Evolutionary conservation across 2,113 vertebrate genomes (phyloP).

Genomic region (Taurulus bubalis): DNA sequence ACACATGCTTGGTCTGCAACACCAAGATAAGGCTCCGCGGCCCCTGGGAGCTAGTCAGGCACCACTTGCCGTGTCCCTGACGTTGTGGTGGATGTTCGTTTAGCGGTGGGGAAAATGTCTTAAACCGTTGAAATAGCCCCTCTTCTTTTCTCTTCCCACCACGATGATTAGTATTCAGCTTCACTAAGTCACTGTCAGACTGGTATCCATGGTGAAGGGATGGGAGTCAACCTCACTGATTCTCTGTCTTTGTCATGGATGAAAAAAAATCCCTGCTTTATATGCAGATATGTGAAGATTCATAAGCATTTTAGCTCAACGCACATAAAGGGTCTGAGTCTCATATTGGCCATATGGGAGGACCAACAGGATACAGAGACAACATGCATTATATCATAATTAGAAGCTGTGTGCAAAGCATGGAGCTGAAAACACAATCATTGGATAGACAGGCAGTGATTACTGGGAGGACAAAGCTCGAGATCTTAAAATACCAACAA

Average conservation of each 20-base stretch:
- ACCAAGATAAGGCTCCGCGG: conserved; percentile 52
- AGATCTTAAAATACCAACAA: background rate
- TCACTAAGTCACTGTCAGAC: conserved; percentile 60
- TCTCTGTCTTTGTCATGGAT: conserved; percentile 52
- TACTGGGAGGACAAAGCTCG: background rate
- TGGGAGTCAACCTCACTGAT: conserved; percentile 52
- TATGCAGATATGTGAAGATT: conserved; percentile 48
- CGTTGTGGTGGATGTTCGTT: conserved; percentile 40
- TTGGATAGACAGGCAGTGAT: background rate
- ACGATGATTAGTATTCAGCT: conserved; percentile 71
- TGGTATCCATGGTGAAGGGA: conserved; percentile 79
- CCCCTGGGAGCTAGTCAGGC: conserved; percentile 30
- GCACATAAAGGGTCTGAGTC: background rate
- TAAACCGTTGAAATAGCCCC: conserved; percentile 24
- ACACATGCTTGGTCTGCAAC: conserved; percentile 51
- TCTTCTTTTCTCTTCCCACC: conserved; percentile 33
- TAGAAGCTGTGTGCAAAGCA: background rate
- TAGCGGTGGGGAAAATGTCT: conserved; percentile 46
- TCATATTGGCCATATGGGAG: background rate
- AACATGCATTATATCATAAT: background rate
- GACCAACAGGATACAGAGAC: background rate
- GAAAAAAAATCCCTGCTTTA: conserved; percentile 38
- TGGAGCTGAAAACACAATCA: background rate
- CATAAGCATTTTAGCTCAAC: background rate
- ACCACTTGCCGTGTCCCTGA: conserved; percentile 31